phyloP scores from a whole-genome alignment of 1,140 invertebrate species.

The Drosophila pectinifera region DNA sequence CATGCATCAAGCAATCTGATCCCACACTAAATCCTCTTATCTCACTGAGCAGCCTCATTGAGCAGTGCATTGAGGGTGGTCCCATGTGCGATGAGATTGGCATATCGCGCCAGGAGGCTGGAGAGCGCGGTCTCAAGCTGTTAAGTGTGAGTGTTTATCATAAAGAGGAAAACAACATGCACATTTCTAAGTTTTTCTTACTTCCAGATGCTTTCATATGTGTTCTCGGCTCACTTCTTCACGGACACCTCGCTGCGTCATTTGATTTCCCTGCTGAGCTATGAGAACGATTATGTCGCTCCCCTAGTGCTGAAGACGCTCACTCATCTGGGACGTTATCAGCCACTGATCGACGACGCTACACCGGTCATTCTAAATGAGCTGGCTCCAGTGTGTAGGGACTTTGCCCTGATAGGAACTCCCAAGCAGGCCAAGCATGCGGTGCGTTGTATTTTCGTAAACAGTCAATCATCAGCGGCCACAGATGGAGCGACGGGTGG shows the following conservation, averaged over 20 bases:
- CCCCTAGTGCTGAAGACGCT: conserved; percentile 93
- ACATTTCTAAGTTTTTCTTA: background rate
- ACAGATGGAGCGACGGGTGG: conserved; percentile 35
- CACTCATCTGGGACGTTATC: conserved; percentile 95
- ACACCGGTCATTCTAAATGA: conserved; percentile 86
- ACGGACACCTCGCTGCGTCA: conserved; percentile 93
- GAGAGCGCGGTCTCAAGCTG: conserved; percentile 92
- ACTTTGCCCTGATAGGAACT: conserved; percentile 94
- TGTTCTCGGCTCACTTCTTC: conserved; percentile 96
- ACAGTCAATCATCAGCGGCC: conserved; percentile 85
- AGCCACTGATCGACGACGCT: conserved; percentile 89
- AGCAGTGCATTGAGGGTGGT: conserved; percentile 80
- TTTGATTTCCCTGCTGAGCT: conserved; percentile 91
- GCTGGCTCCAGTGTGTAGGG: conserved; percentile 93
- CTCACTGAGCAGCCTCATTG: conserved; percentile 61
- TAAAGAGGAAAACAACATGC: background rate
- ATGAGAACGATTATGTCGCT: conserved; percentile 93
- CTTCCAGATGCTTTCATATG: conserved; percentile 89
- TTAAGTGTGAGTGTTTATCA: conserved; percentile 87
- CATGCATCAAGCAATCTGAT: background rate
- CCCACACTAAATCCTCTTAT: conserved; percentile 6
- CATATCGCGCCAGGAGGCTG: conserved; percentile 91
- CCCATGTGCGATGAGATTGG: conserved; percentile 88
- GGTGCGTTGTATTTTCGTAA: conserved; percentile 95
- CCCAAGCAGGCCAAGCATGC: conserved; percentile 98